Percentiles rank a stretch among this genome's conserved stretches.
phyloP scores from a whole-genome alignment of 2,113 vertebrate species.

The Sander vitreus region DNA sequence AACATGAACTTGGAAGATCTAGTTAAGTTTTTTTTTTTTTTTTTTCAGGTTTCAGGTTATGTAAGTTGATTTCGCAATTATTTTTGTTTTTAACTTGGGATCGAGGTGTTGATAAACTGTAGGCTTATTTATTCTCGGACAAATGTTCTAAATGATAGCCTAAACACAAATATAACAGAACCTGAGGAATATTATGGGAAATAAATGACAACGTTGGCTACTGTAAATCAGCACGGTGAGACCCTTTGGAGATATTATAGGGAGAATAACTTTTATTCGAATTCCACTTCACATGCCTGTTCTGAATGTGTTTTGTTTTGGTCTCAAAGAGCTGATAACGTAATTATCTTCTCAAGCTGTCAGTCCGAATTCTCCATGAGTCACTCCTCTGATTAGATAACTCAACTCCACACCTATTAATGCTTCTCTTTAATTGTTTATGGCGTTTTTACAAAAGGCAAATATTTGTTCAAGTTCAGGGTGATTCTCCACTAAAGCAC shows the following conservation, averaged over 20 bases:
- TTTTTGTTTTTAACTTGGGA: neutral
- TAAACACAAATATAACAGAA: neutral
- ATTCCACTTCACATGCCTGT: too few species aligned
- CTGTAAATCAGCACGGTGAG: neutral
- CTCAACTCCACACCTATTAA: neutral
- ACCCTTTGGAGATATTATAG: neutral
- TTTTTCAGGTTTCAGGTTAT: neutral
- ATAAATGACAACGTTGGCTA: too few species aligned
- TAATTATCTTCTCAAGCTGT: neutral
- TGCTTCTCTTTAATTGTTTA: neutral
- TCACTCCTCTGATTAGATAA: conserved; percentile 7
- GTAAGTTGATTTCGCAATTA: neutral
- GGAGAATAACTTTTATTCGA: neutral
- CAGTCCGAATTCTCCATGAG: neutral
- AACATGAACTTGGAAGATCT: too few species aligned
- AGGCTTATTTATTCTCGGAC: neutral
- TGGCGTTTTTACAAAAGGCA: neutral
- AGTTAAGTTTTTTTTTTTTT: neutral
- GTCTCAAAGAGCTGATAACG: neutral
- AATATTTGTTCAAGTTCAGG: neutral
- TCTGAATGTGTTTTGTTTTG: conserved; percentile 8
- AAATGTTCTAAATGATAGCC: neutral
- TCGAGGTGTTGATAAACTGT: neutral
- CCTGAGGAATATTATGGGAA: too few species aligned
- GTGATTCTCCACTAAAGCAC: neutral